phyloP scores from a whole-genome alignment of 2,113 vertebrate genomes.

The Zosterops pallidus region DNA sequence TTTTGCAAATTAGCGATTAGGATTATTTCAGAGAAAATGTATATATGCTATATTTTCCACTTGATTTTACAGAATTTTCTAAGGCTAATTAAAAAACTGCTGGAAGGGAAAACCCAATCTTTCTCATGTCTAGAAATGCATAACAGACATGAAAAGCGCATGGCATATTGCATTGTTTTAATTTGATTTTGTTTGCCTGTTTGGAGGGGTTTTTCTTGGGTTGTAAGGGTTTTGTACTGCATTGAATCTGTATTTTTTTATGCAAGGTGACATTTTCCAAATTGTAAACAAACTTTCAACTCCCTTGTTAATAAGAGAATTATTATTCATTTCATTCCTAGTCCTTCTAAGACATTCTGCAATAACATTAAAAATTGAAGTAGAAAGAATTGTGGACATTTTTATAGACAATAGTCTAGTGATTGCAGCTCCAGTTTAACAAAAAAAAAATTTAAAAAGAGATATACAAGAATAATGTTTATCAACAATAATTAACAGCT shows the following conservation, averaged over 20 bases:
- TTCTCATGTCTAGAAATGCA: not conserved
- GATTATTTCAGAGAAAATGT: not conserved
- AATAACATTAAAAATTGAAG: not conserved
- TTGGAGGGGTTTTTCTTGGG: not conserved
- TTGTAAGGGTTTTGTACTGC: not conserved
- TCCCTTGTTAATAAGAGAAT: not conserved
- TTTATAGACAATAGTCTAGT: not conserved
- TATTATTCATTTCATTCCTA: not conserved
- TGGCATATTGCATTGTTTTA: fast-evolving
- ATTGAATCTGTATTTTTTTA: not conserved
- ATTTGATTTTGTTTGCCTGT: not conserved
- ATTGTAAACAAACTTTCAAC: not conserved
- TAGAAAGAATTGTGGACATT: not conserved
- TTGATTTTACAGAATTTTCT: not conserved
- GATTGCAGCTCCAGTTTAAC: not conserved
- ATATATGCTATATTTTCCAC: not conserved
- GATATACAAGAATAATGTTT: not conserved
- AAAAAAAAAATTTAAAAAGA: not conserved
- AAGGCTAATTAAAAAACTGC: not conserved
- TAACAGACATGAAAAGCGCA: not conserved
- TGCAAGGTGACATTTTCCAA: not conserved
- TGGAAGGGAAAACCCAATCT: not conserved
- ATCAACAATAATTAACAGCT: not conserved
- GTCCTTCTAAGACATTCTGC: not conserved
- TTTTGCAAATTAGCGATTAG: not conserved